Evolutionary conservation across 2,888 invertebrate genomes (phyloP).

Genomic region (Microctonus aethiopoides): DNA sequence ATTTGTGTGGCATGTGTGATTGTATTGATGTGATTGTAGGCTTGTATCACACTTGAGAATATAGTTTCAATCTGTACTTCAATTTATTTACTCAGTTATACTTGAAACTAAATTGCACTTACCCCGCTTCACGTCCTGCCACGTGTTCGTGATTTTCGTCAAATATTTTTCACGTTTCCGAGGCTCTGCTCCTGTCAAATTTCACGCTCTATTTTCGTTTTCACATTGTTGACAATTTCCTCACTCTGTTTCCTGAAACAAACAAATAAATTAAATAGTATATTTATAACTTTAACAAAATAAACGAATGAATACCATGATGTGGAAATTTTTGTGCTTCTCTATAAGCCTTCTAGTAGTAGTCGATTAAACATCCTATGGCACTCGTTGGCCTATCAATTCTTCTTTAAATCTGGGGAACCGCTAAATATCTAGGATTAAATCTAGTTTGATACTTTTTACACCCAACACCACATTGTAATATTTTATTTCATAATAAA

Average conservation of each 20-base stretch:
- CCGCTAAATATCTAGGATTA: too few relatives aligned
- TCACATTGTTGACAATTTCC: constrained; percentile 51
- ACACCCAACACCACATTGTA: too few relatives aligned
- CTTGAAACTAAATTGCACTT: constrained; percentile 41
- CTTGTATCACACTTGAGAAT: not conserved
- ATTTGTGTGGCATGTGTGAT: not conserved
- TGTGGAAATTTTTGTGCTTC: not conserved
- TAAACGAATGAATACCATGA: not conserved
- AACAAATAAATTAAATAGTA: too few relatives aligned
- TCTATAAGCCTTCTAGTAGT: too few relatives aligned
- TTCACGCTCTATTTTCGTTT: constrained; percentile 22
- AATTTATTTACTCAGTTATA: not conserved
- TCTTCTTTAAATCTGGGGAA: too few relatives aligned
- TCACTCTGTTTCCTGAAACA: constrained; percentile 46
- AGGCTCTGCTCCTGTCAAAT: constrained; percentile 35
- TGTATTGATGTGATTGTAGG: not conserved
- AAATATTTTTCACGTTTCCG: constrained; percentile 44
- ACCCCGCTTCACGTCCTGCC: constrained; percentile 65
- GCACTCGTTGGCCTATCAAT: too few relatives aligned
- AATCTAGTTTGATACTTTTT: too few relatives aligned
- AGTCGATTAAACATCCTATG: too few relatives aligned
- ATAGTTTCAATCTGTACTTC: constrained; percentile 23
- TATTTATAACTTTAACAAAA: too few relatives aligned
- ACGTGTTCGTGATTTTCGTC: constrained; percentile 64
- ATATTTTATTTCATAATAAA: too few relatives aligned